A percentile compares a stretch with the other conserved stretches of the same genome.
phyloP scores from a whole-genome alignment of 2,113 vertebrate genomes.

The Desmodus rotundus region DNA sequence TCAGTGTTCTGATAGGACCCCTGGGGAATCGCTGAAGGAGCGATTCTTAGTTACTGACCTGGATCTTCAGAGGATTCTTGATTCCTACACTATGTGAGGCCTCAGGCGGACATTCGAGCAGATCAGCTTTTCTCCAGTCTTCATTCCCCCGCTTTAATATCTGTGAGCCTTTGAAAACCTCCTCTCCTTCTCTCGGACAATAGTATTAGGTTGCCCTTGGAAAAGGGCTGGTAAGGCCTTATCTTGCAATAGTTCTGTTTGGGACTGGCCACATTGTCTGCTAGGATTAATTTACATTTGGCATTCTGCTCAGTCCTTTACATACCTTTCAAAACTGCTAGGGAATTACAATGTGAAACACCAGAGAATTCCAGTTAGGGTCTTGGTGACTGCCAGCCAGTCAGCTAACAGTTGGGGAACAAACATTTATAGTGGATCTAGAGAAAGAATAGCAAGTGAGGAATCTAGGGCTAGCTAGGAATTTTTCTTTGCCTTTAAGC shows the following conservation, averaged over 20 bases:
- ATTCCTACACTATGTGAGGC: neutral
- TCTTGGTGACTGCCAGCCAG: neutral
- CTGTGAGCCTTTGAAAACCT: neutral
- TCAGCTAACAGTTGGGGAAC: neutral
- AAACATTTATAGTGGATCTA: neutral
- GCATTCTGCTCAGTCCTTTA: neutral
- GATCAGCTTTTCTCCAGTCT: neutral
- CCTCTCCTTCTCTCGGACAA: neutral
- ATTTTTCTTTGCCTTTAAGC: conserved; percentile 35
- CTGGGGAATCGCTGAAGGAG: neutral
- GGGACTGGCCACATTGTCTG: neutral
- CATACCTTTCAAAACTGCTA: neutral
- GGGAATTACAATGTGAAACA: neutral
- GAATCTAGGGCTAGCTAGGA: neutral
- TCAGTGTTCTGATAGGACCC: neutral
- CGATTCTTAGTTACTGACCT: neutral
- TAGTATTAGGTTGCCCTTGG: neutral
- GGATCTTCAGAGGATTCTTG: neutral
- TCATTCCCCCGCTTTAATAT: neutral
- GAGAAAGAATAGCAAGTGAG: neutral
- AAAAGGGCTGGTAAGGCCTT: neutral
- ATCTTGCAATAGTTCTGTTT: neutral
- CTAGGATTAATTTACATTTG: neutral
- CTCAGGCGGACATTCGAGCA: neutral
- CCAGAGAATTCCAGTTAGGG: neutral